Base-by-base conservation (phyloP, 2,888 invertebrate species). In the Temnothorax rugatulus region DNA sequence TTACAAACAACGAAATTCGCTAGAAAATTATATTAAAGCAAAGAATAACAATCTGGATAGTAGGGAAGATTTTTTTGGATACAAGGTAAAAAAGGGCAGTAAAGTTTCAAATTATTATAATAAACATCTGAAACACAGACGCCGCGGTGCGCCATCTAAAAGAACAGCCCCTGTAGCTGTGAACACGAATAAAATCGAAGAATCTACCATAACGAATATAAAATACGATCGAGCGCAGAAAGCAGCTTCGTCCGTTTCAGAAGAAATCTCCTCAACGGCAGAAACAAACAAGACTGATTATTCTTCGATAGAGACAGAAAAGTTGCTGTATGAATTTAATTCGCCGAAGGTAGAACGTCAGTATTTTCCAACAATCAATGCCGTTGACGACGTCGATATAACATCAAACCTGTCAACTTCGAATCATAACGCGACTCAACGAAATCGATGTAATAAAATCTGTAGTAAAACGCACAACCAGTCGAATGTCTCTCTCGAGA, bases 21-120 rank as follows among this genome's bases (percentile, higher is more conserved):
- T 11, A 25, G 18, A 47, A 11, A 47, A 47, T 34, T n/a, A 47
- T 9, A 9, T 44, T 44, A 7, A 9, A 34, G 38, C 50, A 15
- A 38, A 34, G 5, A 63, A 34, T 21, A 50, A 47, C 50, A 50
- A 63, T 21, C 15, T 21, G 38, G 11, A 50, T n/a, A 75, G 4
- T 77, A 34, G 9, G 18, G 54, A 82, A 25, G n/a, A 61, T 11
- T 74, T 77, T 25, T 63, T 71, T n/a, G 50, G 66, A 21, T 61
- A 66, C 21, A 69, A 85, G 29, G 21, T 57, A 1, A 85, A 71
- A 34, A 76, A 63, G 25, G 11, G 41, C 1, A 3, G 50, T 52
- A 38, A 25, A 29, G 21, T 5, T 54, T 64, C 34, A 4, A 64
- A 75, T 7, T 85, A 85, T 44, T 85, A 15, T 41, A 47, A 66